Evolutionary conservation across 2,113 vertebrate species (phyloP).

Genomic region (Montifringilla adamsi): DNA sequence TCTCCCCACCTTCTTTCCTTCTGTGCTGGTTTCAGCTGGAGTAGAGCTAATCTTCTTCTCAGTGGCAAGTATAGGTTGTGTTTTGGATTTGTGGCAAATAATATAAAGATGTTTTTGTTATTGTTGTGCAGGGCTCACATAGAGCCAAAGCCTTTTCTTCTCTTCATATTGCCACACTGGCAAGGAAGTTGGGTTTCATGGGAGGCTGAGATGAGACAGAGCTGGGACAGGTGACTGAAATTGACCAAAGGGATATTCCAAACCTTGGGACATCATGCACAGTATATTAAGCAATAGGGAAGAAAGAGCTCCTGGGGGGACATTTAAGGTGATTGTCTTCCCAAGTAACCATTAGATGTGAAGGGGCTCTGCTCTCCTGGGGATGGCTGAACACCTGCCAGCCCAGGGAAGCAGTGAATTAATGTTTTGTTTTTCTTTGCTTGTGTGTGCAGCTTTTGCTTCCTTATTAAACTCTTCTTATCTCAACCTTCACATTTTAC

Average conservation of each 20-base stretch:
- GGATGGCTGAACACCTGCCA: background rate
- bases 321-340: background rate
- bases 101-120: background rate
- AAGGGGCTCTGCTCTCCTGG: background rate
- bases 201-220: background rate
- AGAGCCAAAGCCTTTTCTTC: background rate
- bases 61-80: background rate
- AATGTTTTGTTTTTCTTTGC: background rate
- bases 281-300: background rate
- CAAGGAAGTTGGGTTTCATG: background rate
- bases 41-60: background rate
- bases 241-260: background rate
- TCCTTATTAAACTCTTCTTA: background rate
- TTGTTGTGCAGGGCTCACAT: background rate
- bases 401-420: background rate
- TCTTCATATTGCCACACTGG: background rate
- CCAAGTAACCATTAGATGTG: background rate
- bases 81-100: background rate
- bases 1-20: background rate
- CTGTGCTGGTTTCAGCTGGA: background rate
- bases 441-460: background rate
- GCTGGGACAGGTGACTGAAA: background rate
- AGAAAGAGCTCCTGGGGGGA: background rate
- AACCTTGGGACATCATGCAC: background rate
- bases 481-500: background rate